Conservation (phyloP, 2,797 vertebrate genomes). For the Crypturellus tataupa region DNA sequence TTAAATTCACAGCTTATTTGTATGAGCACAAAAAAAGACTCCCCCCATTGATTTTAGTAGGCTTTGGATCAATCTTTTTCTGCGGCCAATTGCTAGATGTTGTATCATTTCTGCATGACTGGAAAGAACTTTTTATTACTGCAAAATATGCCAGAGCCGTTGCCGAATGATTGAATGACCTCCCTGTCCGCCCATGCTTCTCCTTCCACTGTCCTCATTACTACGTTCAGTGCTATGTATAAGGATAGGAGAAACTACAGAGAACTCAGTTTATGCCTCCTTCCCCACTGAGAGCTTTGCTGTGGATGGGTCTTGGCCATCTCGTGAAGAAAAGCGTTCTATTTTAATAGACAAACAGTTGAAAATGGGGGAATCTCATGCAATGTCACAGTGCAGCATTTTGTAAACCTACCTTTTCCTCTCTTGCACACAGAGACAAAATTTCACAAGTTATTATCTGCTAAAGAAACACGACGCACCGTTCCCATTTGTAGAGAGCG, state of each 20-base stretch:
- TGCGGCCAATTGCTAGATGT: background rate
- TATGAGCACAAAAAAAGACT: background rate
- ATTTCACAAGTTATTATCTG: background rate
- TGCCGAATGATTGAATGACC: background rate
- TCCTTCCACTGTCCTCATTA: background rate
- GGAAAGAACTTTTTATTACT: background rate
- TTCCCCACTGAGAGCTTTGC: conserved; percentile 7
- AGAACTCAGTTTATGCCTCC: background rate
- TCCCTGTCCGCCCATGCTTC: background rate
- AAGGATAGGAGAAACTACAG: background rate
- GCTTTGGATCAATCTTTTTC: background rate
- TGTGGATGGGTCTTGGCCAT: background rate
- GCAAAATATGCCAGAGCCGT: background rate
- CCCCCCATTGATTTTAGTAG: background rate
- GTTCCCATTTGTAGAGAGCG: conserved; percentile 20
- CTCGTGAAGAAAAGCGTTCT: background rate
- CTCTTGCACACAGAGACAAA: background rate
- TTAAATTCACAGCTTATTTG: background rate
- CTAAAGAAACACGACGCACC: background rate
- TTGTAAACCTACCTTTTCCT: background rate
- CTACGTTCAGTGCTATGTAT: rapidly evolving
- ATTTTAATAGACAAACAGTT: background rate
- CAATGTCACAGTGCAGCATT: rapidly evolving
- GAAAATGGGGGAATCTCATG: conserved; percentile 1
- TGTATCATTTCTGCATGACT: background rate